phyloP scores from a whole-genome alignment of 2,797 vertebrate genomes.

The Brachyrhaphis roseni region DNA sequence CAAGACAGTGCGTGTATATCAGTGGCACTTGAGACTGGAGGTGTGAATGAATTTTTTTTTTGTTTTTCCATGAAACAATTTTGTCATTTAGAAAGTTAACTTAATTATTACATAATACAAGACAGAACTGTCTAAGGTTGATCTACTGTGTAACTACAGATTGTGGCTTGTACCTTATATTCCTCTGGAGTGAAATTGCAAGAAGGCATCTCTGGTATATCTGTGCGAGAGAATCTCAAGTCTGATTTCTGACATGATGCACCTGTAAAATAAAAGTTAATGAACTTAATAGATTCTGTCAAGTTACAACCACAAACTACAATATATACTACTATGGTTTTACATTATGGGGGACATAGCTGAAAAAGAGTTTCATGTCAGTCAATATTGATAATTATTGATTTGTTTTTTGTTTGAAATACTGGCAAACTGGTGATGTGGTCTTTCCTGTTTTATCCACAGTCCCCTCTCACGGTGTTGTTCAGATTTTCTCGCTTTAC shows the following conservation, averaged over 20 bases:
- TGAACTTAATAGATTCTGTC: neutral
- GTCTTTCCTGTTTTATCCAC: no score
- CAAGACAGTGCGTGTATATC: neutral
- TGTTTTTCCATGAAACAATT: neutral
- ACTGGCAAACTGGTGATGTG: no score
- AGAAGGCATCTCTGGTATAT: slow-evolving; percentile 84
- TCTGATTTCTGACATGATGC: slow-evolving; percentile 71
- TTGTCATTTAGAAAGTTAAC: neutral
- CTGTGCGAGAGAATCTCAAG: slow-evolving; percentile 47
- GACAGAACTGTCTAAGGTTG: neutral
- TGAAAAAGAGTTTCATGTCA: no score
- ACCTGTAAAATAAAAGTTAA: slow-evolving; percentile 62
- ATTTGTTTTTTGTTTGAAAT: no score
- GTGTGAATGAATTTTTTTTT: neutral
- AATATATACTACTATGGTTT: neutral
- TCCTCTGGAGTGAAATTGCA: slow-evolving; percentile 86
- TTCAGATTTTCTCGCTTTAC: no score
- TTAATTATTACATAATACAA: neutral
- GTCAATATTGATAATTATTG: no score
- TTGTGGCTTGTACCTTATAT: slow-evolving; percentile 82
- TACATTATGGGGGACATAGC: neutral
- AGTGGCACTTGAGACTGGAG: neutral
- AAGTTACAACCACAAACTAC: neutral
- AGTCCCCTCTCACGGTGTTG: no score
- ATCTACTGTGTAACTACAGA: neutral